Conservation (phyloP, 2,797 vertebrate genomes). For the Ctenopoma multispine region DNA sequence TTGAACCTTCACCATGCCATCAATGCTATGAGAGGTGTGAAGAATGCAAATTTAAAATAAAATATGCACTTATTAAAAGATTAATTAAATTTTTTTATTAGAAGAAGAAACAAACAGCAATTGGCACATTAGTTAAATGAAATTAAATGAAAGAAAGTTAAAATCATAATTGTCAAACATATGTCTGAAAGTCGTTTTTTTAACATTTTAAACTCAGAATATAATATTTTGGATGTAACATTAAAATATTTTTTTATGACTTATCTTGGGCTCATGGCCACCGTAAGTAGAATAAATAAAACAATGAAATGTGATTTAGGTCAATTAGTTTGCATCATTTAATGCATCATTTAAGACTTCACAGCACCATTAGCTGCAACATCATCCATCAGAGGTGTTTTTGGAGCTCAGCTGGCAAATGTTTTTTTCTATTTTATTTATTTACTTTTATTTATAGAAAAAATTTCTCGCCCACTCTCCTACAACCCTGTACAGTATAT, state of each 20-base stretch:
- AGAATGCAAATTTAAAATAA: neutral
- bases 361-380: neutral
- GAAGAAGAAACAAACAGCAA: neutral
- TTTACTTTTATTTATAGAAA: no score
- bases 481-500: no score
- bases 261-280: no score
- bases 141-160: no score
- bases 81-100: no score
- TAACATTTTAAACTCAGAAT: neutral
- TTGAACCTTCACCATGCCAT: conserved; percentile 92
- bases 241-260: neutral
- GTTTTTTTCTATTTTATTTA: no score
- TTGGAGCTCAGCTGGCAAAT: no score
- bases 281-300: no score
- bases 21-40: conserved; percentile 81
- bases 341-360: no score
- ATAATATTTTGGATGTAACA: no score
- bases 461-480: no score
- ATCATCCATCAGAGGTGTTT: neutral
- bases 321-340: no score
- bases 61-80: neutral
- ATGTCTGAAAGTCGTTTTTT: neutral
- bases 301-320: neutral
- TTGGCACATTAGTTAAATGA: neutral
- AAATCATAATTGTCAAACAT: neutral